Evolutionary conservation across 2,888 invertebrate genomes (phyloP), one percentile per base, ranked within the genome.

Genomic region (Seira musarum): DNA sequence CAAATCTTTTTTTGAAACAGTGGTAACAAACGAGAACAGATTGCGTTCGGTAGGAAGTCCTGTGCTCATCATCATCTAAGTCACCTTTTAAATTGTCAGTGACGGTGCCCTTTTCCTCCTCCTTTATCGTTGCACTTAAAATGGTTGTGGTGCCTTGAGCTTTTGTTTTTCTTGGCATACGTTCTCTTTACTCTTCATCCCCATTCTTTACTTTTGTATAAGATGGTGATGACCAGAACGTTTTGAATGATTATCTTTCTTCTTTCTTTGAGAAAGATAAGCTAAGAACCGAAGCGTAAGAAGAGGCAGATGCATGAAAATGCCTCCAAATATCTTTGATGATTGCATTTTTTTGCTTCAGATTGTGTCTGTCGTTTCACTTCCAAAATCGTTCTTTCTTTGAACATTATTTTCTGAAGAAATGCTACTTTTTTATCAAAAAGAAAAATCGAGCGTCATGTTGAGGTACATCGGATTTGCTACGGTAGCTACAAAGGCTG

Each of bases 391-490:
- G 22, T 57, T 24, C 61, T 49, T 46, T 65, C 70, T 66, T 70
- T 70, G 17, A 49, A 67, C n/a, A 67, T 68, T 75, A 68, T 61
- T 67, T 67, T 67, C 49, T 22, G 49, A 15, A 22, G 67, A 46
- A 49, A 68, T 67, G 75, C 69, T 76, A 64, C 68, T 63, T 76
- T 49, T 65, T 35, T 66, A 35, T 25, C 66, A 60, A 21, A 30
- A 24, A 17, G n/a, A n/a, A 40, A 17, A n/a, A 72, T 22, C 61
- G 49, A 75, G 60, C 70, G 77, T 70, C 77, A 77, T 77, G 70
- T 77, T 77, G 77, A 22, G 69, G 24, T 70, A 70, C 77, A 77
- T 63, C 69, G 70, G 77, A 77, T 77, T 77, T 77, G 70, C 70
- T 40, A 77, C 77, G 77, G 77, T 77, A 77, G 77, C 77, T 57